These are phyloP conservation scores for Cynaeus angustus DNA, from an alignment of 2,888 invertebrate genomes.

Conservation along the genomic window DNA sequence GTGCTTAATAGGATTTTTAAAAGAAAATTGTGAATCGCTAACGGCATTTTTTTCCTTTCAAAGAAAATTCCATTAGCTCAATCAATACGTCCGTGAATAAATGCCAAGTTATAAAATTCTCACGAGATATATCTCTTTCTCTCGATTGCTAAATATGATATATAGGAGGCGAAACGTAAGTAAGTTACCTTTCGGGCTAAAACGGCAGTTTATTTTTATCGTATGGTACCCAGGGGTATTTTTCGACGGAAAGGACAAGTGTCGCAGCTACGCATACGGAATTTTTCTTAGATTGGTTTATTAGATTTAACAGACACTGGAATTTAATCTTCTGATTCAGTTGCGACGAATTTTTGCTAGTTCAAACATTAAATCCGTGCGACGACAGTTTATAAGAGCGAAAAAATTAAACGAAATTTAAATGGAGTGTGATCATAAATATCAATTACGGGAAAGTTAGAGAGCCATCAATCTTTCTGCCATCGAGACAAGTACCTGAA, in stretches of 20 bases:
- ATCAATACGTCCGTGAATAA: conserved; percentile 49
- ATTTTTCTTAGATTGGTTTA: conserved; percentile 52
- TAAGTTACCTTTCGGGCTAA: conserved; percentile 52
- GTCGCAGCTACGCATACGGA: conserved; percentile 49
- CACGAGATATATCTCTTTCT: conserved; percentile 46
- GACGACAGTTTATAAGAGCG: background rate
- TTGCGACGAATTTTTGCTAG: conserved; percentile 33
- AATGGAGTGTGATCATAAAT: conserved; percentile 47
- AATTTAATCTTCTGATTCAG: conserved; percentile 52
- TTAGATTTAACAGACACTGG: conserved; percentile 51
- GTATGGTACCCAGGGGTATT: conserved; percentile 53
- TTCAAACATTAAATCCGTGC: conserved; percentile 32
- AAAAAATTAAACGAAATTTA: conserved; percentile 34
- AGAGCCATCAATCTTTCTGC: conserved; percentile 50
- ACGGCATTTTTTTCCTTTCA: conserved; percentile 44
- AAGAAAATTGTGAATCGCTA: conserved; percentile 44
- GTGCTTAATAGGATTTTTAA: conserved; percentile 47
- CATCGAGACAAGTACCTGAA: conserved; percentile 33
- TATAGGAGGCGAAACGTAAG: conserved; percentile 49
- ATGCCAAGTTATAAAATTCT: conserved; percentile 42
- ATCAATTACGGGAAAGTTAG: conserved; percentile 47
- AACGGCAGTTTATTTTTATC: conserved; percentile 54
- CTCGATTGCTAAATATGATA: conserved; percentile 52
- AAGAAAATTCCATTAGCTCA: conserved; percentile 46
- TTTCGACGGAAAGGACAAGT: conserved; percentile 51